phyloP scores from a whole-genome alignment of 2,888 invertebrate species.

The Netelia virgata region DNA sequence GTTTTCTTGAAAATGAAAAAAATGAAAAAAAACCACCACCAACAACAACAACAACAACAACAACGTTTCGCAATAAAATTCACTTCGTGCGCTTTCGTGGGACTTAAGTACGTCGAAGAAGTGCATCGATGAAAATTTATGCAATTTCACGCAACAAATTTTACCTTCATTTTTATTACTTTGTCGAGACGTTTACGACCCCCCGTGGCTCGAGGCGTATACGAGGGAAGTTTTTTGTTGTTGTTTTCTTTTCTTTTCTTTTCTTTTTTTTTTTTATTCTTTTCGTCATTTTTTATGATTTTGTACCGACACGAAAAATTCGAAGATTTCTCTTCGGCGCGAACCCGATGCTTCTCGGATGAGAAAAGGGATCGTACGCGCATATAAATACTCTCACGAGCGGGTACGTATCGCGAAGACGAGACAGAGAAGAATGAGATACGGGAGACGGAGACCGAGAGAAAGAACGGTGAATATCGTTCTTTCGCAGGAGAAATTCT shows the following conservation, averaged over 20 bases:
- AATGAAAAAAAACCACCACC: background rate
- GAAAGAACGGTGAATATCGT: conserved; percentile 55
- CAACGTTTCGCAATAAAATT: conserved; percentile 27
- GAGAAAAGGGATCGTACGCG: conserved; percentile 41
- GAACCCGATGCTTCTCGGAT: conserved; percentile 13
- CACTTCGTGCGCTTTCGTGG: background rate
- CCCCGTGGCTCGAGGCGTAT: conserved; percentile 27
- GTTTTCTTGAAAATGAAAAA: background rate
- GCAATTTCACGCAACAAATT: conserved; percentile 58
- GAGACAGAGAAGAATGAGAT: conserved; percentile 35
- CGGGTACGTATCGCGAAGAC: conserved; percentile 1
- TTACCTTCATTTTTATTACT: conserved; percentile 59
- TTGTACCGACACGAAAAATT: conserved; percentile 38
- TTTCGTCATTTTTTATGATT: background rate
- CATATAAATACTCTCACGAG: conserved; percentile 36
- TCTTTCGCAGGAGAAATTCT: conserved; percentile 39
- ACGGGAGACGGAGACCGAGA: conserved; percentile 16
- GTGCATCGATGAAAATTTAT: conserved; percentile 60
- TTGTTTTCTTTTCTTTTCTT: background rate
- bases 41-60: background rate
- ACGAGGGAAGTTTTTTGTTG: conserved; percentile 8
- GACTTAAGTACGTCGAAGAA: conserved; percentile 36
- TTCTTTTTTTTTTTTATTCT: background rate
- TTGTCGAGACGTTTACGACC: conserved; percentile 62
- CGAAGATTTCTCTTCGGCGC: conserved; percentile 47